A percentile compares a stretch with the other conserved stretches of the same genome.
These are phyloP conservation scores for Alca torda DNA, from an alignment of 2,797 vertebrate genomes.

Conservation along the genomic window DNA sequence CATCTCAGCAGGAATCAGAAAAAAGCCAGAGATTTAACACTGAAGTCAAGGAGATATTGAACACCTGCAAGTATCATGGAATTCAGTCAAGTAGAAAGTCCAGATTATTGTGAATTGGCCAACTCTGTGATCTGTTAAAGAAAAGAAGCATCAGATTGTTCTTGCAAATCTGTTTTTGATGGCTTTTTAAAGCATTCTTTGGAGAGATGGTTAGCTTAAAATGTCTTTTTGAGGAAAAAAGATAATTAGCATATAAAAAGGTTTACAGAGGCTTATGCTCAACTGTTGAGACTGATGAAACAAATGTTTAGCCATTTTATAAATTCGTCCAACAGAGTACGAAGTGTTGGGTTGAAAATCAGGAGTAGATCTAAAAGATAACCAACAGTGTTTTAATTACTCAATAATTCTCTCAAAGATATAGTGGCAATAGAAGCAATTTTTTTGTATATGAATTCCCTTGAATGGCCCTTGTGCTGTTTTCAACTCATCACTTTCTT, in stretches of 20 bases:
- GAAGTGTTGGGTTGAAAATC: background rate
- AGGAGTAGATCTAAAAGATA: background rate
- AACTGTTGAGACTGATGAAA: background rate
- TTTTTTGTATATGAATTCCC: background rate
- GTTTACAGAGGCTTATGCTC: background rate
- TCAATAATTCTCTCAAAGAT: background rate
- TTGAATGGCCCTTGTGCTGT: background rate
- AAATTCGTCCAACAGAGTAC: background rate
- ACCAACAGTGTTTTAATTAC: background rate
- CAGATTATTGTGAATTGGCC: background rate
- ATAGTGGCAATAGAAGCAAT: background rate
- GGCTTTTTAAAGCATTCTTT: background rate
- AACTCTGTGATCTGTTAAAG: background rate
- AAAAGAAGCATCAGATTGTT: background rate
- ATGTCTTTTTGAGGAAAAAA: background rate
- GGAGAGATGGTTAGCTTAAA: background rate
- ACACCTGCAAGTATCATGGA: background rate
- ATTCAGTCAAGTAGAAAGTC: background rate
- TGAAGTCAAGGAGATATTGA: background rate
- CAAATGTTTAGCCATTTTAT: background rate
- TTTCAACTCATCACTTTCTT: background rate
- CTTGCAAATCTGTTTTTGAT: background rate
- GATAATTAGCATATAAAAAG: background rate
- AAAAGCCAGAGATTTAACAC: background rate
- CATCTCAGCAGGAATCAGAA: background rate